Base-by-base conservation (phyloP, 2,888 invertebrate genomes). In the Acleris laterana region DNA sequence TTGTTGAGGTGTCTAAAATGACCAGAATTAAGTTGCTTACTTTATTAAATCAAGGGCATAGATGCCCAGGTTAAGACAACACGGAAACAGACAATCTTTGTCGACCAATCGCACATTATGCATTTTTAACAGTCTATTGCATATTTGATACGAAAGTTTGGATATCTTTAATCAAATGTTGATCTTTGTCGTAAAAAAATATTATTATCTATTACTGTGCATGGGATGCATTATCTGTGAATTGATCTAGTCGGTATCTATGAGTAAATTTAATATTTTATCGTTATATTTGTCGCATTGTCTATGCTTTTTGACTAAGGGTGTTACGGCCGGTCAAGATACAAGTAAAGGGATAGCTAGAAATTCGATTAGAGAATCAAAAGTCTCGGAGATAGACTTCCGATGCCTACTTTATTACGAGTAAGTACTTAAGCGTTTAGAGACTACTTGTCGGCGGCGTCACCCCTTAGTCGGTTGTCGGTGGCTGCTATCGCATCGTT, bases 1-100 rank as follows among this genome's bases (percentile, higher is more conserved):
- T 80, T 80, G 77, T 74, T 76, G 79, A 74, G 70, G 55, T 75
- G 74, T 72, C 72, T 71, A 72, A 69, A 71, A 61, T 48, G 59
- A 59, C 62, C 60, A 66, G 49, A 66, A 57, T 55, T 63, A 19
- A 63, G 53, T 67, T 67, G 61, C 61, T 19, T 55, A 59, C 49
- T 62, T 67, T 17, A 51, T 62, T 60, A 48, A 61, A 48, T 65
- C 46, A 44, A 4, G 32, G 64, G 38, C 59, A 38, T 48, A 20
- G n/a, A 52, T 17, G 44, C 51, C 16, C 44, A n/a, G 16, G 44
- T 44, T 44, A 44, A 44, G 44, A 44, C 44, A 44, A 44, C 44
- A 44, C 5, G n/a, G 44, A 16, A 5, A 61, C 22, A 63, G 44
- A 22, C 38, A 61, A 22, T 58, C 51, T 46, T 46, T 7, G 50